A percentile compares a stretch with the other conserved stretches of the same genome.
phyloP scores from a whole-genome alignment of 2,797 vertebrate genomes.

The Labeo calbasu region DNA sequence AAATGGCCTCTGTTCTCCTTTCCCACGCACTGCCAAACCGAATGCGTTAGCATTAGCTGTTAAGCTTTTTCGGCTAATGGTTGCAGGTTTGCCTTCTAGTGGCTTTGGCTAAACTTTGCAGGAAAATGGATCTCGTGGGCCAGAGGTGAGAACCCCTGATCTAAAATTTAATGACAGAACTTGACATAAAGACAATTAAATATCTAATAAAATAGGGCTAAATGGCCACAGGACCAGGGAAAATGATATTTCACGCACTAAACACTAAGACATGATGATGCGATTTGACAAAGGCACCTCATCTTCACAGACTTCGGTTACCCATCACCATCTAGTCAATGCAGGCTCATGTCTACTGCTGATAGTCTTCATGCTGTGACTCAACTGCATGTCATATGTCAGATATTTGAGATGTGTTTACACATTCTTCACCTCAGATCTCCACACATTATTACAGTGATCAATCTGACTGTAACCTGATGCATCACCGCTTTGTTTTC shows the following conservation, averaged over 20 bases:
- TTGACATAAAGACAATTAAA: neutral
- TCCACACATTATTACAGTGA: neutral
- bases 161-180: too few species aligned
- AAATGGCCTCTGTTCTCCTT: too few species aligned
- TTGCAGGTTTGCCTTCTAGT: too few species aligned
- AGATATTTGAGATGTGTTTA: conserved; percentile 11
- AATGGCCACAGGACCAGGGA: neutral
- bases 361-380: conserved; percentile 11
- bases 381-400: neutral
- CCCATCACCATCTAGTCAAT: conserved; percentile 8
- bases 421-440: conserved; percentile 3
- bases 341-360: conserved; percentile 23
- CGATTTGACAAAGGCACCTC: conserved; percentile 10
- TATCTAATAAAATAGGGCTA: neutral
- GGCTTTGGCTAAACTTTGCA: too few species aligned
- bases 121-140: too few species aligned
- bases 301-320: neutral
- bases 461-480: neutral
- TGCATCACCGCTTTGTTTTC: neutral
- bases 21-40: too few species aligned
- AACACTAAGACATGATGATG: neutral
- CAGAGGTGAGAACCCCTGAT: too few species aligned
- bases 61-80: too few species aligned
- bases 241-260: neutral
- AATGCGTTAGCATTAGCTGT: too few species aligned